Evolutionary conservation across 2,888 invertebrate genomes (phyloP).

Genomic region (Drosophila phalerata): DNA sequence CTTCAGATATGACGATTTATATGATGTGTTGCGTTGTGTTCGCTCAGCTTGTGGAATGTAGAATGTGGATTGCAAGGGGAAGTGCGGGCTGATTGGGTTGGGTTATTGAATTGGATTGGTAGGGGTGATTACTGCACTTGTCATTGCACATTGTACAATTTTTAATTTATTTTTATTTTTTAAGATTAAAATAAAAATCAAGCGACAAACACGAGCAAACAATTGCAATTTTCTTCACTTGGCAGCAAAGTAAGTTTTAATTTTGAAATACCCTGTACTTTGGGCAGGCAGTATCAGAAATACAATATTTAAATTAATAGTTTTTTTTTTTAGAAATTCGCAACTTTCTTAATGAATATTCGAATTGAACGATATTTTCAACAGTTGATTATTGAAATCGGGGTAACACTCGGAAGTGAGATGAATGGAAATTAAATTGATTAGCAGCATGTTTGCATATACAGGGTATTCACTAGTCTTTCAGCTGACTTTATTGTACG

Average conservation of each 20-base stretch:
- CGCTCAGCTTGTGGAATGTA: conserved; percentile 9
- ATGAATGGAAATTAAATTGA: background rate
- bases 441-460: background rate
- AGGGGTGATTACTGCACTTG: conserved; percentile 9
- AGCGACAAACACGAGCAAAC: conserved; percentile 13
- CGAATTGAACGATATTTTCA: too few relatives aligned
- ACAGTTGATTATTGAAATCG: too few relatives aligned
- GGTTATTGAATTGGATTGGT: background rate
- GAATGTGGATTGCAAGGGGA: background rate
- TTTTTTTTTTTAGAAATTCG: too few relatives aligned
- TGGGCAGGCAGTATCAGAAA: too few relatives aligned
- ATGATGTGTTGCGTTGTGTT: background rate
- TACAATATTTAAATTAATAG: too few relatives aligned
- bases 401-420: background rate
- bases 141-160: conserved; percentile 7
- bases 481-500: too few relatives aligned
- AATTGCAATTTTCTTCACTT: conserved; percentile 26
- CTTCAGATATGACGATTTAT: conserved; percentile 24
- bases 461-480: background rate
- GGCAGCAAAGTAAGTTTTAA: conserved; percentile 6
- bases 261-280: conserved; percentile 9
- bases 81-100: background rate
- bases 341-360: background rate
- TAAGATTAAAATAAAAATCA: conserved; percentile 3
- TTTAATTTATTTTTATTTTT: background rate